Percentiles rank a stretch among this genome's conserved stretches.
These are phyloP conservation scores for Hyposoter dolosus DNA, from an alignment of 2,888 invertebrate genomes.

Conservation along the genomic window DNA sequence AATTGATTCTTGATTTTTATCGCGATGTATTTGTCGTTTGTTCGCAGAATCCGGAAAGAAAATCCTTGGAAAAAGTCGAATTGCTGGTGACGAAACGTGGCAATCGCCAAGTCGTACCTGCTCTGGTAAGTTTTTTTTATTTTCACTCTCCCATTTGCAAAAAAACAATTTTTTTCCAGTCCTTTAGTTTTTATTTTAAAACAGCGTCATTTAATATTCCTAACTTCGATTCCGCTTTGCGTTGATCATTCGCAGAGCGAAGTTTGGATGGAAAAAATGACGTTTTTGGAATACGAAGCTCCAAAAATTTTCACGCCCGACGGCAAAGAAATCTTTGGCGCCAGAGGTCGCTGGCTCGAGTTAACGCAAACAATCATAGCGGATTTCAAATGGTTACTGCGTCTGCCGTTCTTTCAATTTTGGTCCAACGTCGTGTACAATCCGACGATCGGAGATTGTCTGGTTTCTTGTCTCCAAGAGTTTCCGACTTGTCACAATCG, in stretches of 20 bases:
- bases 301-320: slow-evolving; percentile 85
- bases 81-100: slow-evolving; percentile 86
- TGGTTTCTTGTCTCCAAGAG: slow-evolving; percentile 91
- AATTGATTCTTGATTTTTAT: neutral
- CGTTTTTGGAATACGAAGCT: slow-evolving; percentile 87
- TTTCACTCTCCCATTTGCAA: neutral
- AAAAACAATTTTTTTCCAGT: neutral
- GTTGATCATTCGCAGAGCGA: slow-evolving; percentile 84
- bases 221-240: neutral
- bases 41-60: slow-evolving; percentile 78
- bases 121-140: slow-evolving; percentile 85
- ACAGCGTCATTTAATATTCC: neutral
- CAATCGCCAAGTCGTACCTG: slow-evolving; percentile 86
- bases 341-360: slow-evolving; percentile 89
- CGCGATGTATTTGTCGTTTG: neutral
- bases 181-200: neutral
- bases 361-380: slow-evolving; percentile 87
- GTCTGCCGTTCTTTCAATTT: slow-evolving; percentile 90
- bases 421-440: slow-evolving; percentile 91
- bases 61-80: slow-evolving; percentile 83
- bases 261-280: slow-evolving; percentile 87
- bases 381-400: slow-evolving; percentile 90
- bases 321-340: slow-evolving; percentile 86
- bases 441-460: slow-evolving; percentile 87
- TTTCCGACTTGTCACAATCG: slow-evolving; percentile 89